These are phyloP conservation scores for Tridacna crocea DNA, from an alignment of 2,888 invertebrate genomes.

Conservation along the genomic window DNA sequence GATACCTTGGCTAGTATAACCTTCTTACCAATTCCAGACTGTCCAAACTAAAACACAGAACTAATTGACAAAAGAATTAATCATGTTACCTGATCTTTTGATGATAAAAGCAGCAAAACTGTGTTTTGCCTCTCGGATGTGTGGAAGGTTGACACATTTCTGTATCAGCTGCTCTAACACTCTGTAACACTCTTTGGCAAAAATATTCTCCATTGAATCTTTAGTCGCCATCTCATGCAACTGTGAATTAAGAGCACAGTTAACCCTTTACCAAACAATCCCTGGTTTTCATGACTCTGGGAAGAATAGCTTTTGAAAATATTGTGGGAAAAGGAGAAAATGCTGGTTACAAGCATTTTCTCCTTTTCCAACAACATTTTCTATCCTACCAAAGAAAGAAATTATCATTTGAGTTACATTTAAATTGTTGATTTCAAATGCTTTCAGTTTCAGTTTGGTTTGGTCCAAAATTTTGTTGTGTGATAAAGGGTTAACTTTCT, in stretches of 20 bases:
- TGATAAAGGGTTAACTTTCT: too few species aligned
- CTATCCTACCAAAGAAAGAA: too few species aligned
- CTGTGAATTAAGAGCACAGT: constrained; percentile 39
- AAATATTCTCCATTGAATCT: constrained; percentile 66
- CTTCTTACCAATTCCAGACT: too few species aligned
- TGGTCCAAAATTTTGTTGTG: too few species aligned
- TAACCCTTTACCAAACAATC: neutral
- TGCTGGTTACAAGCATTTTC: neutral
- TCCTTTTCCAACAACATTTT: neutral
- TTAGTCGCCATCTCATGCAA: constrained; percentile 60
- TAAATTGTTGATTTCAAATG: too few species aligned
- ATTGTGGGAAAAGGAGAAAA: neutral
- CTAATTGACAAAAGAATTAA: neutral
- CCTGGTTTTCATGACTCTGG: neutral
- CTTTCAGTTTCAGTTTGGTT: too few species aligned
- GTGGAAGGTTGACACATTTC: constrained; percentile 56
- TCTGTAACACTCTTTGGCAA: constrained; percentile 78
- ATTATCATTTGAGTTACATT: too few species aligned
- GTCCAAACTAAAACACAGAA: neutral
- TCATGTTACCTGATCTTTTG: constrained; percentile 68
- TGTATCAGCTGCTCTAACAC: constrained; percentile 74
- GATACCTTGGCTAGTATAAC: too few species aligned
- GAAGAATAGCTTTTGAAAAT: neutral
- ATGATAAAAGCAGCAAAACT: constrained; percentile 83
- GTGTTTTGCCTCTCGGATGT: constrained; percentile 70